Conservation (phyloP, 2,113 vertebrate genomes). For the Heterotis niloticus region DNA sequence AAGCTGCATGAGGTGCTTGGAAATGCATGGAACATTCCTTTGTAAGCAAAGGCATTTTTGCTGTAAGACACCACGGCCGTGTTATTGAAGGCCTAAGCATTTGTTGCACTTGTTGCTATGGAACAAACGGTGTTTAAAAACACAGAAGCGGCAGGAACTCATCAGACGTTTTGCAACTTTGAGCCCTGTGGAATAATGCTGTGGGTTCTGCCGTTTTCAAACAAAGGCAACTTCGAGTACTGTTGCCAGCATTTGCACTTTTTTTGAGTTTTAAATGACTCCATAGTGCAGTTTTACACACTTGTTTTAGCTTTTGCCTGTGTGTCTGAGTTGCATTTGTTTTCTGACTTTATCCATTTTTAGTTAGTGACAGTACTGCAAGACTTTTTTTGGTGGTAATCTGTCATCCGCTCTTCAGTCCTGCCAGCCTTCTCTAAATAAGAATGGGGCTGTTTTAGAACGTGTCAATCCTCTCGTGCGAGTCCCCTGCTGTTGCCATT, state of each 20-base stretch:
- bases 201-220: neutral
- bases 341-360: neutral
- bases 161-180: neutral
- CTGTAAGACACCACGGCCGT: neutral
- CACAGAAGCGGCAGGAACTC: neutral
- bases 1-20: neutral
- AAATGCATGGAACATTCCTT: neutral
- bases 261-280: too few relatives aligned
- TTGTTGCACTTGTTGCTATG: constrained; percentile 11
- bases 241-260: too few relatives aligned
- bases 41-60: constrained; percentile 3
- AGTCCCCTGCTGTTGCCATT: constrained; percentile 31
- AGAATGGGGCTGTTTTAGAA: constrained; percentile 36
- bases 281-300: neutral
- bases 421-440: constrained; percentile 22
- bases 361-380: neutral
- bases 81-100: neutral
- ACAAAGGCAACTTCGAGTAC: neutral
- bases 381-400: neutral
- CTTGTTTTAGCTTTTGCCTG: neutral
- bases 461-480: neutral
- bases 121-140: neutral
- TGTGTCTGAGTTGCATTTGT: neutral
- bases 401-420: constrained; percentile 21
- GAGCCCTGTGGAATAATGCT: neutral